phyloP scores from a whole-genome alignment of 2,797 vertebrate genomes.

The Characodon lateralis region DNA sequence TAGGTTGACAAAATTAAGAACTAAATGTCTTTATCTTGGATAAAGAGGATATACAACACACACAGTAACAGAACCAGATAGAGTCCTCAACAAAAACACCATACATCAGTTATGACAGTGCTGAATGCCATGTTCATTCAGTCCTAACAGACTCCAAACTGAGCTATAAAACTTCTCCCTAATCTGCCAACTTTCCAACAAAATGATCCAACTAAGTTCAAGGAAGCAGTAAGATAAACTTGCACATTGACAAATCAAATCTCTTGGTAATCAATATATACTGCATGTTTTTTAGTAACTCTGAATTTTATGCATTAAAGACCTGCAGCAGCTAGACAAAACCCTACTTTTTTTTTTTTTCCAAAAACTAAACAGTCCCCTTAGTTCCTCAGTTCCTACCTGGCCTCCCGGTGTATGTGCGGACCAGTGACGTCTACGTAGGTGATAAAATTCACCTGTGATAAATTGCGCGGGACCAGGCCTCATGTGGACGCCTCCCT shows the following conservation, averaged over 20 bases:
- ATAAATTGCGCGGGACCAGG: constrained; percentile 19
- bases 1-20: neutral
- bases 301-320: neutral
- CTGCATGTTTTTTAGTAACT: neutral
- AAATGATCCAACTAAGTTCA: constrained; percentile 1
- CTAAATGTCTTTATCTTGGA: neutral
- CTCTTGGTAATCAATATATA: neutral
- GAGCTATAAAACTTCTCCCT: neutral
- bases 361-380: neutral
- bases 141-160: neutral
- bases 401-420: constrained; percentile 48
- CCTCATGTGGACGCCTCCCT: constrained; percentile 47
- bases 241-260: neutral
- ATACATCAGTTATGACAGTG: neutral
- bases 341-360: neutral
- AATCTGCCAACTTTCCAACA: constrained; percentile 1
- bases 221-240: neutral
- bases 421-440: constrained; percentile 33
- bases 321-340: neutral
- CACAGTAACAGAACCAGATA: neutral
- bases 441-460: constrained; percentile 54
- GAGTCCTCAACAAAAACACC: neutral
- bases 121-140: constrained; percentile 9
- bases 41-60: neutral
- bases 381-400: constrained; percentile 41